These are phyloP conservation scores for cattle (Bos taurus) DNA, from an alignment of 2,113 vertebrate species.

Conservation along the genomic window ARS-UCD2.0 NC_037333.1:39451501-39452000, in stretches of 20 bases:
- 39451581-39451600: background rate
- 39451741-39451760: background rate
- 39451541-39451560: conserved; percentile 51
- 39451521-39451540: conserved; percentile 67
- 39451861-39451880: conserved; percentile 63
- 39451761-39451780: background rate
- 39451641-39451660: conserved; percentile 46
- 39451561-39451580: background rate
- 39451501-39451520: conserved; percentile 46
- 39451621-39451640: conserved; percentile 8
- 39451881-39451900: conserved; percentile 59
- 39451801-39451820: background rate
- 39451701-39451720: background rate
- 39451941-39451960: background rate
- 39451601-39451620: background rate
- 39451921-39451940: background rate
- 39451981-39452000: conserved; percentile 17
- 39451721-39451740: background rate
- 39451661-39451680: background rate
- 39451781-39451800: background rate
- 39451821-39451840: conserved; percentile 52
- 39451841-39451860: conserved; percentile 46
- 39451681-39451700: background rate
- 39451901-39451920: conserved; percentile 42
- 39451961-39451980: conserved; percentile 25